Conservation (phyloP, 2,888 invertebrate genomes). For the Listrodromus nycthemerus region DNA sequence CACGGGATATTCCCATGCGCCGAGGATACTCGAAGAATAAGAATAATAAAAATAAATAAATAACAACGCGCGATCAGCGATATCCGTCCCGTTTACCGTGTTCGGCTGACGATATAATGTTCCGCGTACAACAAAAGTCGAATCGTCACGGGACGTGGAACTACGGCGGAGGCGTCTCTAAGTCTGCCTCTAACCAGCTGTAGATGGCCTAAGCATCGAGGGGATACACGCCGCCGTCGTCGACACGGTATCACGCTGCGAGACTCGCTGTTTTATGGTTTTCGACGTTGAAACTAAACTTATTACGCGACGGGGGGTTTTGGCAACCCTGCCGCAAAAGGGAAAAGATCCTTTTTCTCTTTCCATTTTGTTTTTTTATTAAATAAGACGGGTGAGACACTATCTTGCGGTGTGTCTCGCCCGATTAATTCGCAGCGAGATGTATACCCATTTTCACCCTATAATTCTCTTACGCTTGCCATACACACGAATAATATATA, state of each 20-base stretch:
- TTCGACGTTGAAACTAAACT: conserved; percentile 83
- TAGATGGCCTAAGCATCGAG: conserved; percentile 49
- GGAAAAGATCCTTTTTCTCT: conserved; percentile 43
- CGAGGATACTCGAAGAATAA: not conserved
- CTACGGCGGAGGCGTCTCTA: conserved; percentile 21
- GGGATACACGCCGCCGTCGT: conserved; percentile 58
- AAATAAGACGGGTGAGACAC: conserved; percentile 80
- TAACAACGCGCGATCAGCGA: not conserved
- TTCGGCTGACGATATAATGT: conserved; percentile 17
- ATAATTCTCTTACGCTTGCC: not conserved
- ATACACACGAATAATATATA: conserved; percentile 9
- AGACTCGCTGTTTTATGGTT: conserved; percentile 81
- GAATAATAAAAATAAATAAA: not conserved
- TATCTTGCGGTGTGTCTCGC: conserved; percentile 67
- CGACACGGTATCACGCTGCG: conserved; percentile 71
- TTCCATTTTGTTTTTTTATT: conserved; percentile 76
- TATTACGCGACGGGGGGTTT: conserved; percentile 80
- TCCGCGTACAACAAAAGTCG: not conserved
- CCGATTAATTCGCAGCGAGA: conserved; percentile 81
- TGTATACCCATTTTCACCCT: conserved; percentile 10
- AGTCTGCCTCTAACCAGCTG: conserved; percentile 16
- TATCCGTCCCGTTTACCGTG: not conserved
- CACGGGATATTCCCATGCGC: conserved; percentile 20
- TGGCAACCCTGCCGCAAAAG: conserved; percentile 68
- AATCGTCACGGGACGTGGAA: not conserved